Percentiles rank a stretch among this genome's conserved stretches.
These are phyloP conservation scores for Geopemphigus sp. DNA, from an alignment of 1,140 invertebrate species.

Conservation along the genomic window DNA sequence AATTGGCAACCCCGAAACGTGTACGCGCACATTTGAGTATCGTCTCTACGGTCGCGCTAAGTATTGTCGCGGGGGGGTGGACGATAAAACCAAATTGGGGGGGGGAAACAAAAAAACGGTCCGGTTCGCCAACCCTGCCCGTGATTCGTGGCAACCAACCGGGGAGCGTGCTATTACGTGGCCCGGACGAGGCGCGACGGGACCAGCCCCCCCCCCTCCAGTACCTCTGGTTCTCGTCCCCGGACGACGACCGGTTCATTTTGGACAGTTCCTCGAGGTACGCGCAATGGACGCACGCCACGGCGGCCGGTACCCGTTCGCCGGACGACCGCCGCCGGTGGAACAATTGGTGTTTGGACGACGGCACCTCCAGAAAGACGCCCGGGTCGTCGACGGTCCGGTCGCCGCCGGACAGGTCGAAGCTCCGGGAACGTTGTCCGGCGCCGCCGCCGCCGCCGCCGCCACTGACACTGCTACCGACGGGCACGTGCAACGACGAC, in stretches of 20 bases:
- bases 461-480: too few species aligned
- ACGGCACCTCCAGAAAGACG: conserved; percentile 66
- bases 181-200: neutral
- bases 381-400: conserved; percentile 59
- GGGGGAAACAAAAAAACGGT: too few species aligned
- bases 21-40: too few species aligned
- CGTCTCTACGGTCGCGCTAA: too few species aligned
- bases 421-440: conserved; percentile 68
- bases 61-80: too few species aligned
- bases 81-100: too few species aligned
- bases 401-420: conserved; percentile 63
- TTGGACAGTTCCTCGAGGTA: conserved; percentile 58
- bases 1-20: too few species aligned
- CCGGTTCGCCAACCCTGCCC: too few species aligned
- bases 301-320: conserved; percentile 61
- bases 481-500: conserved; percentile 54
- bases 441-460: conserved; percentile 55
- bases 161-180: neutral
- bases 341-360: conserved; percentile 63
- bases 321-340: conserved; percentile 65
- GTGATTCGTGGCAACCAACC: conserved; percentile 50
- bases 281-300: conserved; percentile 63
- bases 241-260: conserved; percentile 52
- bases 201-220: too few species aligned
- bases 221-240: conserved; percentile 51